Base-by-base conservation (phyloP, 2,113 vertebrate genomes). In the Gallinago media region DNA sequence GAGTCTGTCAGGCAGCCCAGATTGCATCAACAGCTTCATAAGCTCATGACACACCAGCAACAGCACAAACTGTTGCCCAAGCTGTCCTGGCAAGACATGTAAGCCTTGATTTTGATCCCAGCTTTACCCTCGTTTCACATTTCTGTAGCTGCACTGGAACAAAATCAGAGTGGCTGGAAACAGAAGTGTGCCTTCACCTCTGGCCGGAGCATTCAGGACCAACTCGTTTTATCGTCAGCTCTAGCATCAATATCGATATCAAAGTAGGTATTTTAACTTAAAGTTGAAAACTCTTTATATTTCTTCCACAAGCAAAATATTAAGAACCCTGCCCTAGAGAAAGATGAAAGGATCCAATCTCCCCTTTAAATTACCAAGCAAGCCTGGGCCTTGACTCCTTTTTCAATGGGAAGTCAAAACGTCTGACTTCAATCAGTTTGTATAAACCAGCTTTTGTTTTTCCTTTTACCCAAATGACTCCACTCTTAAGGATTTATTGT, bases 401-500 rank as follows among this genome's bases (percentile, higher is more conserved):
- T 97, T 97, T 96, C 95, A 93, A 96, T 97, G 94, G 96, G 95
- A 97, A 97, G 96, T 97, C 88, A 95, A 95, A 95, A 96, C 44
- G 92, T 91, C 96, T 96, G 97, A 97, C 95, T 97, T 97, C 97
- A 97, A 97, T 97, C 97, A 96, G 96, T 97, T 96, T 96, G 95
- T 94, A 97, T 97, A 97, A 97, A 97, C 96, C 94, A 94, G 95
- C 96, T 97, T 97, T 97, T 97, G 96, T 96, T 97, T 97, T 95
- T 96, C 94, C 95, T 97, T 97, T 97, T 97, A 97, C 97, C 96
- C 97, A 97, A 97, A 97, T 97, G 96, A 97, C 96, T 97, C 95
- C 83, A 82, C 95, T 97, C 94, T 96, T 97, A 97, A 97, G 97
- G 97, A 97, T 97, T 97, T 97, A 97, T 97, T 97, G 97, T 97